Base-by-base conservation (phyloP, 2,888 invertebrate genomes). In the Dasysyrphus albostriatus region DNA sequence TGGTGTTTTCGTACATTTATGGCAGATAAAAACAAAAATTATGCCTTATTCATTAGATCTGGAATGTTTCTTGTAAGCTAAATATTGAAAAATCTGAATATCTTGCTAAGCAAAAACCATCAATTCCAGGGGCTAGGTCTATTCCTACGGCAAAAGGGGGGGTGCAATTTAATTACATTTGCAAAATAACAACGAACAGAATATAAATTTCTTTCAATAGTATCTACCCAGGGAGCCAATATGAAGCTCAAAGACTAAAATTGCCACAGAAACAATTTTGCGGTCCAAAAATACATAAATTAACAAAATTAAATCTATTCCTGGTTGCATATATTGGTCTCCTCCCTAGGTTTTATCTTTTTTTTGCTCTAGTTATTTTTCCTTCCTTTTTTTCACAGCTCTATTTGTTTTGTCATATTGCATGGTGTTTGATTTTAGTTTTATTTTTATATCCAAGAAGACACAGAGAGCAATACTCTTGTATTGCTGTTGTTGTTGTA, bases 231-330 rank as follows among this genome's bases (percentile, higher is more conserved):
- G 47, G 47, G 47, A 44, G n/a, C 44, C n/a, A 6, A 58, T 2
- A 12, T 16, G 16, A 37, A 24, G 14, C 24, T 24, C 3, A 24
- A n/a, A 58, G 32, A 34, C 42, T 29, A 9, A 42, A 59, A 29
- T 24, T 39, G 24, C 42, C 42, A 63, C 42, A 44, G 5, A 37
- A 63, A 29, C 61, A 63, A n/a, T 63, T 59, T 39, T 63, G 61
- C 61, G 24, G 7, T 61, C 24, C 24, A 61, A 61, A 61, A 61
- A 44, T 29, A 63, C 29, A 42, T 63, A 42, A 29, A 42, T 63
- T 63, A 24, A 63, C 42, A 42, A 63, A 63, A 63, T 63, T 29
- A n/a, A 42, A 44, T 44, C 42, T 44, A 29, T 63, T 63, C 61
- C 61, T 63, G 59, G 39, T 59, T 39, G 2, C 39, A 24, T 32